Conservation (phyloP, 2,113 vertebrate genomes). For the Gavia stellata region DNA sequence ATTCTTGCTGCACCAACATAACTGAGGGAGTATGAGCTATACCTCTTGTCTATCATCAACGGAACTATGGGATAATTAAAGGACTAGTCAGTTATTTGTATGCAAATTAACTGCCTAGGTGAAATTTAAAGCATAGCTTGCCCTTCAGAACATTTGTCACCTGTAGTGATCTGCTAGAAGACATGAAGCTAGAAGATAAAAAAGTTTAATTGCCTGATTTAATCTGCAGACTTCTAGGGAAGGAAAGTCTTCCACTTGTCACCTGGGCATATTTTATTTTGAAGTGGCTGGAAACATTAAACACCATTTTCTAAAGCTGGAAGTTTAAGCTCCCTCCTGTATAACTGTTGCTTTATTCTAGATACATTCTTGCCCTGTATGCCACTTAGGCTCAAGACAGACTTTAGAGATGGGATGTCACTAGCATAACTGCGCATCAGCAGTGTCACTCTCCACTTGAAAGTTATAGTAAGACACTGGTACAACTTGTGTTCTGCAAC, state of each 20-base stretch:
- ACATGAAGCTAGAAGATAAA: neutral
- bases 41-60: neutral
- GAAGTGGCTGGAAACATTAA: neutral
- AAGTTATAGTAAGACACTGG: neutral
- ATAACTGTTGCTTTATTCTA: neutral
- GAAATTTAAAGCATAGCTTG: conserved; percentile 10
- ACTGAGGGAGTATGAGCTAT: neutral
- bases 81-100: conserved; percentile 1
- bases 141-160: neutral
- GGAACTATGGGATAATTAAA: conserved; percentile 18
- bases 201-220: neutral
- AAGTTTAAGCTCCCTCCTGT: neutral
- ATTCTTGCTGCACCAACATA: conserved; percentile 28
- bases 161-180: neutral
- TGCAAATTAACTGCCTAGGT: conserved; percentile 15
- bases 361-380: neutral
- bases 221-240: neutral
- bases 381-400: neutral
- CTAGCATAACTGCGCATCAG: neutral
- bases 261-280: neutral
- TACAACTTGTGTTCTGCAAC: neutral
- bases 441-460: neutral
- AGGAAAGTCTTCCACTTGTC: neutral
- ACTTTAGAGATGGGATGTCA: neutral
- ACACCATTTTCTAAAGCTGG: neutral